These are phyloP conservation scores for Drosophila recens DNA, from an alignment of 2,888 invertebrate species.

Conservation along the genomic window DNA sequence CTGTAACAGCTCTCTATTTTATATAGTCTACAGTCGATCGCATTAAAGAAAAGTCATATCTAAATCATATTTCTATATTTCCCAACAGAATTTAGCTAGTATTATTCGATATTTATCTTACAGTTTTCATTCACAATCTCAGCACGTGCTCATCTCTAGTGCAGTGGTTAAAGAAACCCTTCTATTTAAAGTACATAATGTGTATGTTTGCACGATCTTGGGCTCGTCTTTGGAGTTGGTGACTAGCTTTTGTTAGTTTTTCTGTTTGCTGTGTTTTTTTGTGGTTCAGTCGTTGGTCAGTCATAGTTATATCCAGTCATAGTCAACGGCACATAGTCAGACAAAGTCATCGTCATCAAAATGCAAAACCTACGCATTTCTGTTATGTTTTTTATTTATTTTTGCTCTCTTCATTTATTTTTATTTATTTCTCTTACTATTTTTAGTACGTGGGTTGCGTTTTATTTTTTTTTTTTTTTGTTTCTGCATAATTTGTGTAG, in stretches of 20 bases:
- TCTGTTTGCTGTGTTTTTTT: conserved; percentile 4
- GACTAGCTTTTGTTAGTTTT: conserved; percentile 47
- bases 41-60: neutral
- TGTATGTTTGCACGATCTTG: conserved; percentile 20
- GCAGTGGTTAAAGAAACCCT: conserved; percentile 18
- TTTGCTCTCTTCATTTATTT: conserved; percentile 36
- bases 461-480: conserved; percentile 52
- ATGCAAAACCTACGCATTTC: conserved; percentile 71
- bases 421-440: conserved; percentile 41
- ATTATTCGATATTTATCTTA: neutral
- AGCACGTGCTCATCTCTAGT: conserved; percentile 32
- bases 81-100: too few species aligned
- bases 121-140: neutral
- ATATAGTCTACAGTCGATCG: too few species aligned
- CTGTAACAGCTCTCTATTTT: too few species aligned
- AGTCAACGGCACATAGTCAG: conserved; percentile 34
- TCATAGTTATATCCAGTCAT: conserved; percentile 5
- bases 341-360: conserved; percentile 58
- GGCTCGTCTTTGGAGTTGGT: conserved; percentile 24
- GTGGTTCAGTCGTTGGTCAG: conserved; percentile 41
- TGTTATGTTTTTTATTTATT: conserved; percentile 24
- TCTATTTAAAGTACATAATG: conserved; percentile 24
- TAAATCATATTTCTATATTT: neutral
- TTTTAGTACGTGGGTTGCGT: conserved; percentile 58
- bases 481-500: conserved; percentile 58